These are phyloP conservation scores for Jacana jacana DNA, from an alignment of 2,113 vertebrate genomes.

Conservation along the genomic window DNA sequence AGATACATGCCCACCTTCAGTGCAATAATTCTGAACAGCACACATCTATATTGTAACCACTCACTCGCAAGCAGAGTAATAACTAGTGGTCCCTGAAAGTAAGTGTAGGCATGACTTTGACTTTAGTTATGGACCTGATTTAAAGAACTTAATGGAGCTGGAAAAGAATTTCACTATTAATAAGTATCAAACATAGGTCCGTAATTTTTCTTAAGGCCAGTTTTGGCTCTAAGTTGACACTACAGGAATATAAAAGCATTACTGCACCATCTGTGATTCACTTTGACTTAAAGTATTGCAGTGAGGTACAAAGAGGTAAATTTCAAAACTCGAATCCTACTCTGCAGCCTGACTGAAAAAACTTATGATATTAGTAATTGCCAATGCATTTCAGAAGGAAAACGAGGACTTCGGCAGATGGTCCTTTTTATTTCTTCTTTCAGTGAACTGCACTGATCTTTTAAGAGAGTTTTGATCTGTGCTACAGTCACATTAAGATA, in stretches of 20 bases:
- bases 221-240: neutral
- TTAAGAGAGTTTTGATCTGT: conserved; percentile 2
- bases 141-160: conserved; percentile 21
- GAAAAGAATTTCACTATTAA: conserved; percentile 5
- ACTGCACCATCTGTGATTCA: neutral
- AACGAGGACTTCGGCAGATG: neutral
- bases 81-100: neutral
- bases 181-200: neutral
- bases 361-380: neutral
- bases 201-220: neutral
- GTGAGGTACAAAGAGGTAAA: neutral
- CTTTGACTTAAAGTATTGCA: neutral
- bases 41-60: conserved; percentile 6
- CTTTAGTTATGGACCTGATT: conserved; percentile 33
- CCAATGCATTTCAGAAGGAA: neutral
- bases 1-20: conserved; percentile 38
- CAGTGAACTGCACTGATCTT: neutral
- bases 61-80: neutral
- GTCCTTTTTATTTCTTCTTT: neutral
- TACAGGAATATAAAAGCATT: conserved; percentile 1
- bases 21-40: conserved; percentile 31
- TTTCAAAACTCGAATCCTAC: neutral
- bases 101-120: neutral
- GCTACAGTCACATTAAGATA: neutral
- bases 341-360: neutral